Conservation (phyloP, 2,113 vertebrate genomes). For the Syngnathus floridae region DNA sequence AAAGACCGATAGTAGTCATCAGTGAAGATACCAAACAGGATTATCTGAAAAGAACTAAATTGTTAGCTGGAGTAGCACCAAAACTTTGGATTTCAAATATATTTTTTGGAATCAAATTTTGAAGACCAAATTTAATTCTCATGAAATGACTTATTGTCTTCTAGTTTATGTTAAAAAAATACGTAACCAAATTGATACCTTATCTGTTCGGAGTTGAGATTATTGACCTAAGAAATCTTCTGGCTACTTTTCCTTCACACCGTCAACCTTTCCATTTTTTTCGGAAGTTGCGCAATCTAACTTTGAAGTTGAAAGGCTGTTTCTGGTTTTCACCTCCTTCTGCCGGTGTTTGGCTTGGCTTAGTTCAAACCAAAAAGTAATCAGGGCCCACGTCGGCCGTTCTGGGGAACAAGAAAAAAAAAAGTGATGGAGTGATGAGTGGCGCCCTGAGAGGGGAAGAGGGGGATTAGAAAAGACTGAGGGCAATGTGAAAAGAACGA, state of each 20-base stretch:
- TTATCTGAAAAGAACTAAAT: not conserved
- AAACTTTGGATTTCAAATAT: not conserved
- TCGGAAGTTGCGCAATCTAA: constrained; percentile 9
- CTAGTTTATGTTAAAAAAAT: no score
- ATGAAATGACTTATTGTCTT: no score
- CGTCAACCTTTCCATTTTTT: not conserved
- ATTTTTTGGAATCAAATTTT: not conserved
- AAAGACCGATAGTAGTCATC: constrained; percentile 12
- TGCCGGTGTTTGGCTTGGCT: constrained; percentile 55
- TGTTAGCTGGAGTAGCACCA: not conserved
- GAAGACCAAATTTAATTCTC: not conserved
- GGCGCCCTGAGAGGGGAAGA: constrained; percentile 16
- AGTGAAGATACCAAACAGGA: not conserved
- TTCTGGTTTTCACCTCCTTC: constrained; percentile 43
- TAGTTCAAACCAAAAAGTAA: constrained; percentile 35
- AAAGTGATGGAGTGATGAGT: constrained; percentile 57
- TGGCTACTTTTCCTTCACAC: not conserved
- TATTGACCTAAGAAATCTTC: not conserved
- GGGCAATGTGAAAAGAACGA: constrained; percentile 21
- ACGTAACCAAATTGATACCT: no score
- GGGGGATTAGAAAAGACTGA: constrained; percentile 12
- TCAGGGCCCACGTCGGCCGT: constrained; percentile 38
- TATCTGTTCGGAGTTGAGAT: not conserved
- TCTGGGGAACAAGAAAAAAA: not conserved
- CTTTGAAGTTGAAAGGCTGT: constrained; percentile 40